Evolutionary conservation across 2,888 invertebrate species (phyloP).

Genomic region (Acanthopleura granulata): DNA sequence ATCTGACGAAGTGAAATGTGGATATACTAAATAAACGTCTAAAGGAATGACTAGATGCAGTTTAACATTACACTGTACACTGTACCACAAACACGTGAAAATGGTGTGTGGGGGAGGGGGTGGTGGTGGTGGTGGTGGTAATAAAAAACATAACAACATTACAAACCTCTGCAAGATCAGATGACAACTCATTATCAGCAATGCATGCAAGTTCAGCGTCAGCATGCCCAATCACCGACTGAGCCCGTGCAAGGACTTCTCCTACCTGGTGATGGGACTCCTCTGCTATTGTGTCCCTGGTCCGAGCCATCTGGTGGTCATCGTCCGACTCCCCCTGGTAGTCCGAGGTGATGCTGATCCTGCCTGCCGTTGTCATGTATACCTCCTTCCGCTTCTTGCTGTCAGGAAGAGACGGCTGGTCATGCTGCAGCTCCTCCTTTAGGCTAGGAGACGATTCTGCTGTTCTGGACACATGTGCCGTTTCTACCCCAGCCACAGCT

Average conservation of each 20-base stretch:
- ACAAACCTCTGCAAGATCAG: background rate
- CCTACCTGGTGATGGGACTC: constrained; percentile 26
- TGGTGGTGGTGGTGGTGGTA: too few relatives aligned
- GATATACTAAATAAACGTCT: background rate
- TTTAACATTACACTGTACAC: background rate
- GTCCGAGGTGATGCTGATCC: constrained; percentile 49
- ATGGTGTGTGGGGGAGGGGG: background rate
- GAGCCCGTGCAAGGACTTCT: constrained; percentile 29
- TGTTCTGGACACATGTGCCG: background rate
- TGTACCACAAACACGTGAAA: background rate
- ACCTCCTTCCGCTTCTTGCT: constrained; percentile 40
- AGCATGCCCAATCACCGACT: constrained; percentile 32
- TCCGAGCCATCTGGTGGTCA: background rate
- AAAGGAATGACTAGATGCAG: background rate
- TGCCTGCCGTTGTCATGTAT: constrained; percentile 49
- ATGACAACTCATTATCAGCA: too few relatives aligned
- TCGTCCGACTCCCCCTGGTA: constrained; percentile 20
- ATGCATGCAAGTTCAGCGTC: constrained; percentile 31
- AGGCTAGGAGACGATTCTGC: background rate
- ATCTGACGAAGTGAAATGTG: too few relatives aligned
- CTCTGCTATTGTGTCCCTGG: background rate
- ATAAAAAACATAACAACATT: background rate
- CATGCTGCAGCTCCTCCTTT: background rate
- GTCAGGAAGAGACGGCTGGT: background rate
- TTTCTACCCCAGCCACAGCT: background rate